A percentile compares a stretch with the other conserved stretches of the same genome.
phyloP scores from a whole-genome alignment of 2,888 invertebrate species.

The Drosophila borborema region DNA sequence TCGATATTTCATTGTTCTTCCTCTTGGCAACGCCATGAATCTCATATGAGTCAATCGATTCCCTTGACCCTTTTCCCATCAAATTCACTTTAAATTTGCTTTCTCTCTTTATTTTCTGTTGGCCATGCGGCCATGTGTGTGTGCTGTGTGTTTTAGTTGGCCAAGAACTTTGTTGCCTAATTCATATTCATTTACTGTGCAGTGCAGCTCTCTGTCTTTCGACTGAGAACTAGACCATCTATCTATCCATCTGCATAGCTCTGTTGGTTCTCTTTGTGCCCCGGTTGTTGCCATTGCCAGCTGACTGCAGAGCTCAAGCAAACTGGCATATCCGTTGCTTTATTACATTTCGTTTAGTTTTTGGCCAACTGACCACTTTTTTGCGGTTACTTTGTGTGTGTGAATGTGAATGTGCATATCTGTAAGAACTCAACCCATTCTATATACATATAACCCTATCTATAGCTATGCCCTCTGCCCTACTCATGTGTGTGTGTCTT shows the following conservation, averaged over 20 bases:
- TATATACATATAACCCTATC: background rate
- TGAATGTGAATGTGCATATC: slow-evolving; percentile 17
- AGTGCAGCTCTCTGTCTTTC: slow-evolving; percentile 31
- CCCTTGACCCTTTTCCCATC: background rate
- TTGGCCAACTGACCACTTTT: slow-evolving; percentile 80
- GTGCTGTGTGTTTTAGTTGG: slow-evolving; percentile 13
- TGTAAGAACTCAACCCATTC: background rate
- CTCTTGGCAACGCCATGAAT: background rate
- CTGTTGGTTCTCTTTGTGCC: background rate
- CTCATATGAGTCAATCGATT: slow-evolving; percentile 13
- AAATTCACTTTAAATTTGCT: background rate
- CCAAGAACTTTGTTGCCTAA: slow-evolving; percentile 51
- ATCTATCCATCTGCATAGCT: slow-evolving; percentile 51
- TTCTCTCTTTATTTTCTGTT: background rate
- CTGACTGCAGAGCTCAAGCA: slow-evolving; percentile 50
- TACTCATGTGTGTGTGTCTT: slow-evolving; percentile 33
- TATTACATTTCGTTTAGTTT: slow-evolving; percentile 79
- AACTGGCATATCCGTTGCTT: slow-evolving; percentile 80
- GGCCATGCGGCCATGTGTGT: slow-evolving; percentile 5
- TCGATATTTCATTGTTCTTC: background rate
- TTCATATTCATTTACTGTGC: slow-evolving; percentile 78
- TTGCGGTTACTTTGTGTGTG: slow-evolving; percentile 70
- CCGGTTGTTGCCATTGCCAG: background rate
- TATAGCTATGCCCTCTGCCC: background rate
- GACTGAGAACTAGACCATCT: slow-evolving; percentile 44